phyloP scores from a whole-genome alignment of 2,888 invertebrate species.

The Callyntrura sp. region DNA sequence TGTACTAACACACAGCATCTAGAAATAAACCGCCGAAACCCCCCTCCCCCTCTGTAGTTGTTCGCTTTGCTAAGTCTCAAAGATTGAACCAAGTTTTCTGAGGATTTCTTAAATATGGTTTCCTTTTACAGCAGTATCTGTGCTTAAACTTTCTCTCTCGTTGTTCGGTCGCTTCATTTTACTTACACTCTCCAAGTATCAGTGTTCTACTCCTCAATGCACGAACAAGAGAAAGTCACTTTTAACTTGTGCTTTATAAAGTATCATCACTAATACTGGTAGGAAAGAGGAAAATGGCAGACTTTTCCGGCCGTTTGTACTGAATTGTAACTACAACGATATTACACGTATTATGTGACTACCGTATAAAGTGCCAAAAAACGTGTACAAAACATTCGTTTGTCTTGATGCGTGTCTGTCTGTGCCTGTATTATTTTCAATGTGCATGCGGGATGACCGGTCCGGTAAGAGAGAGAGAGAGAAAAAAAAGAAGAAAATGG shows the following conservation, averaged over 20 bases:
- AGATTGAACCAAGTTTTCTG: not conserved
- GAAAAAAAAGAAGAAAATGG: conserved; percentile 2
- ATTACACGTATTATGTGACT: not conserved
- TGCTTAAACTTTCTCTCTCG: not conserved
- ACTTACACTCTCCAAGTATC: not conserved
- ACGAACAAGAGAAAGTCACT: conserved; percentile 36
- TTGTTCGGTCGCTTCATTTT: not conserved
- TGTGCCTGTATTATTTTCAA: not conserved
- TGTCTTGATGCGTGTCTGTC: not conserved
- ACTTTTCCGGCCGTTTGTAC: conserved; percentile 9
- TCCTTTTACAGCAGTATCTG: not conserved
- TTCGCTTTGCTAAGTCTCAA: not conserved
- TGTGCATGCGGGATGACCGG: not conserved
- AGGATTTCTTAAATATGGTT: not conserved
- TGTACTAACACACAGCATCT: not conserved
- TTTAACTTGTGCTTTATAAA: not conserved
- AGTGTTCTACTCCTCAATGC: not conserved
- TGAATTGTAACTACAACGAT: not conserved
- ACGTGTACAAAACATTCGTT: not conserved
- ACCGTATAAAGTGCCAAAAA: not conserved
- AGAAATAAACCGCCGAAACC: not conserved
- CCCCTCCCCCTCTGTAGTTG: not conserved
- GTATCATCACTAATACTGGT: not conserved
- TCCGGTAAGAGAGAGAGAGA: not conserved
- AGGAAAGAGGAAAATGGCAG: conserved; percentile 45